Conservation (phyloP, 1,140 invertebrate genomes). For the Rhynchophorus ferrugineus region DNA sequence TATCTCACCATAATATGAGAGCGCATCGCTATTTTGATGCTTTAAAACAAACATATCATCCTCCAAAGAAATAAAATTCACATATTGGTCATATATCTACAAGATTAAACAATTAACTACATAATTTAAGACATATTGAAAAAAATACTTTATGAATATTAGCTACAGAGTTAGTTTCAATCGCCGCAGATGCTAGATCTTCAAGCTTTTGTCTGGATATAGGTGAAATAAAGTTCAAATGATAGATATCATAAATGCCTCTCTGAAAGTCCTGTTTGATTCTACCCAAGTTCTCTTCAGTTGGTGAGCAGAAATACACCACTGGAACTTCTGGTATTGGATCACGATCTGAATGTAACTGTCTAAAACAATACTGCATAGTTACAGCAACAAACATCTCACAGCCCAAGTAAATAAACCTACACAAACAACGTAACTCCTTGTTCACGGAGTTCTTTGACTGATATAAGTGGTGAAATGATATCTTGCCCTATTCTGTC, state of each 20-base stretch:
- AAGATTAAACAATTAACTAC: conserved; percentile 10
- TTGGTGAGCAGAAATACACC: conserved; percentile 97
- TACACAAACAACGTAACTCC: conserved; percentile 97
- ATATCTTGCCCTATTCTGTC: conserved; percentile 96
- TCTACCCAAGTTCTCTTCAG: conserved; percentile 90
- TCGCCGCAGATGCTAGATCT: conserved; percentile 85
- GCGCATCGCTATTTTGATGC: conserved; percentile 81
- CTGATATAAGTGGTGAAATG: conserved; percentile 91
- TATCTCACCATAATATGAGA: conserved; percentile 85
- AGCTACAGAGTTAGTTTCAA: conserved; percentile 79
- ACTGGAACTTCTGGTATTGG: conserved; percentile 96
- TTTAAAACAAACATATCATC: conserved; percentile 94
- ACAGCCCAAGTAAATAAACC: conserved; percentile 34
- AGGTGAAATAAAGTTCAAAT: conserved; percentile 96
- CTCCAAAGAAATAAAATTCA: conserved; percentile 97
- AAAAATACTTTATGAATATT: conserved; percentile 78
- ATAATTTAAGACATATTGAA: background rate
- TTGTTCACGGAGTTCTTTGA: conserved; percentile 91
- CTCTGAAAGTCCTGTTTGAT: conserved; percentile 91
- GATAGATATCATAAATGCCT: conserved; percentile 90
- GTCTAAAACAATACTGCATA: conserved; percentile 46
- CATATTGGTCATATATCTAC: conserved; percentile 90
- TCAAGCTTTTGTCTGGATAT: conserved; percentile 92
- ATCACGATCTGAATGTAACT: conserved; percentile 90
- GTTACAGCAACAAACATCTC: background rate